phyloP scores from a whole-genome alignment of 2,797 vertebrate genomes.

The Enoplosus armatus region DNA sequence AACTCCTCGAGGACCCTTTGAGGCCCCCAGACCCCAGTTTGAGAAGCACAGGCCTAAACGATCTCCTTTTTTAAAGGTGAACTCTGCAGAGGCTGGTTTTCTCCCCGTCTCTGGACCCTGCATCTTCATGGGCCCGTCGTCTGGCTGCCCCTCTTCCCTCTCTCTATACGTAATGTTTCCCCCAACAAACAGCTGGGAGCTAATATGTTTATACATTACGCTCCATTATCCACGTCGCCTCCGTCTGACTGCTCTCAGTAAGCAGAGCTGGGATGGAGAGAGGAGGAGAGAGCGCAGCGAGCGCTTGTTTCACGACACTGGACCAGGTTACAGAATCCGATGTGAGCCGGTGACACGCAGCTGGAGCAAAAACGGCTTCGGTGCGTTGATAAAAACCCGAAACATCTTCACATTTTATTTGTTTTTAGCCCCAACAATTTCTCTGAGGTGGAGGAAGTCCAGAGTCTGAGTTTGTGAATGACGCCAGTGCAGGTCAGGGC shows the following conservation, averaged over 20 bases:
- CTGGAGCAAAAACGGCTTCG: rapidly evolving
- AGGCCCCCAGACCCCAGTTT: background rate
- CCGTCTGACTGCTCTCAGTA: constrained; percentile 62
- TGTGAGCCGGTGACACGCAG: too few species aligned
- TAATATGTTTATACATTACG: constrained; percentile 75
- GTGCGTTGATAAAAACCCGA: background rate
- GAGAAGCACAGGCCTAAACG: background rate
- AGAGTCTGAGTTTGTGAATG: background rate
- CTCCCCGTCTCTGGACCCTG: background rate
- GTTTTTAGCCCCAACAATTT: background rate
- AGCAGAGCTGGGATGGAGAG: constrained; percentile 49
- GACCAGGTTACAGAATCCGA: background rate
- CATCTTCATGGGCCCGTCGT: background rate
- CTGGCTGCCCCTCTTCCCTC: constrained; percentile 1
- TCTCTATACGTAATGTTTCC: constrained; percentile 35
- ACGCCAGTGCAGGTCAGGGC: background rate
- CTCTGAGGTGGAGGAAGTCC: rapidly evolving
- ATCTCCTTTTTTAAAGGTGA: background rate
- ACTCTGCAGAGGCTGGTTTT: background rate
- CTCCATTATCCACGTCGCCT: constrained; percentile 77
- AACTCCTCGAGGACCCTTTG: background rate
- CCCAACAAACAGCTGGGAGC: constrained; percentile 73
- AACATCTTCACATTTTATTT: background rate
- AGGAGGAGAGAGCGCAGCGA: background rate
- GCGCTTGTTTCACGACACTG: background rate